Evolutionary conservation across 2,113 vertebrate species (phyloP).

Genomic region (Elaphurus davidianus): DNA sequence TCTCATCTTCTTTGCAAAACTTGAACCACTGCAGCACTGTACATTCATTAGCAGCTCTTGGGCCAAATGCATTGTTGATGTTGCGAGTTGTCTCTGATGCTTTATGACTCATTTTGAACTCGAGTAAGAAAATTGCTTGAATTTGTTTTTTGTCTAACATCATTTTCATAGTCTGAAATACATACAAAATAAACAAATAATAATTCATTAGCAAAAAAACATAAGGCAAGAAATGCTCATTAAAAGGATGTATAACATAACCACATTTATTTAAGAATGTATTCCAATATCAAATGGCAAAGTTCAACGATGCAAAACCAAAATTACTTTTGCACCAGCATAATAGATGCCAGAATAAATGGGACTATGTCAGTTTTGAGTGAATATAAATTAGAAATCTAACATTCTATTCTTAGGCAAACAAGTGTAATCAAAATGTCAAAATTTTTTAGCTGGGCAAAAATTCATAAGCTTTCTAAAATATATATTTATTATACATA

Average conservation of each 20-base stretch:
- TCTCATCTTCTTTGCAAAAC: not conserved
- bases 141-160: not conserved
- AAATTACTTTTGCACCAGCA: not conserved
- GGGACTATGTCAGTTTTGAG: not conserved
- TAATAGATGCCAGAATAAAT: not conserved
- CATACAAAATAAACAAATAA: not conserved
- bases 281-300: not conserved
- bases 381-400: not conserved
- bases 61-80: not conserved
- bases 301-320: not conserved
- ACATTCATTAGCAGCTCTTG: not conserved
- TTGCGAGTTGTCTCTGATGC: not conserved
- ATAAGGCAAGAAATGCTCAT: not conserved
- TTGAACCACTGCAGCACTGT: not conserved
- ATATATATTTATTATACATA: not conserved
- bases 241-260: not conserved
- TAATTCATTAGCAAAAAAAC: not conserved
- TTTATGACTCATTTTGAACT: not conserved
- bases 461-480: not conserved
- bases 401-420: not conserved
- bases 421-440: not conserved
- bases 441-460: not conserved
- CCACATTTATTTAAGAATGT: not conserved
- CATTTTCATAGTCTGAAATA: not conserved
- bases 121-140: not conserved